Percentiles rank a stretch among this genome's conserved stretches.
These are phyloP conservation scores for Taphrorychus bicolor DNA, from an alignment of 2,888 invertebrate genomes.

Conservation along the genomic window DNA sequence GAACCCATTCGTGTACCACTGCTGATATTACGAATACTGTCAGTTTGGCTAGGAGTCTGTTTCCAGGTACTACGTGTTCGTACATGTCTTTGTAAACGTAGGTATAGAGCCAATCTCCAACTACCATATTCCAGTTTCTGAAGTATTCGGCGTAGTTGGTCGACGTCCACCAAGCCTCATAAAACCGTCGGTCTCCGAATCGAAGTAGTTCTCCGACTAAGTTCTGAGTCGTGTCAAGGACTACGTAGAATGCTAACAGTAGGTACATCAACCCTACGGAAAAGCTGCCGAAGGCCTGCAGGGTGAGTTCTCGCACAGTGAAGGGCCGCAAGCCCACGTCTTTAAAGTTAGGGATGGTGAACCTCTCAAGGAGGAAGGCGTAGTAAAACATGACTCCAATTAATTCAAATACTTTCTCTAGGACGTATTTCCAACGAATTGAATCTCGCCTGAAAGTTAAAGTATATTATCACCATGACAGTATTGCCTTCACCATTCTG, in stretches of 20 bases:
- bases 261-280: slow-evolving; percentile 73
- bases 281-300: slow-evolving; percentile 73
- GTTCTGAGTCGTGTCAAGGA: slow-evolving; percentile 92
- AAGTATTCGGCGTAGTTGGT: slow-evolving; percentile 83
- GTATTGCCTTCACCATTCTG: no score
- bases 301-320: slow-evolving; percentile 62
- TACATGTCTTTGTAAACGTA: slow-evolving; percentile 82
- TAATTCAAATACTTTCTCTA: slow-evolving; percentile 76
- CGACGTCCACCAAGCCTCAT: slow-evolving; percentile 95
- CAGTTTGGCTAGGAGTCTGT: slow-evolving; percentile 64
- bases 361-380: slow-evolving; percentile 81
- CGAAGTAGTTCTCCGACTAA: slow-evolving; percentile 87
- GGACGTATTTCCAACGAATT: slow-evolving; percentile 78
- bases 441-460: slow-evolving; percentile 69
- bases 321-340: slow-evolving; percentile 64
- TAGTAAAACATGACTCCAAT: slow-evolving; percentile 80
- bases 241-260: slow-evolving; percentile 72
- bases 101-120: slow-evolving; percentile 92
- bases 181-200: slow-evolving; percentile 87
- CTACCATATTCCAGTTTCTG: slow-evolving; percentile 94
- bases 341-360: slow-evolving; percentile 73
- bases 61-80: slow-evolving; percentile 59
- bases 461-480: no score
- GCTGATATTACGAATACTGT: slow-evolving; percentile 83
- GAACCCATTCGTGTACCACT: slow-evolving; percentile 85